Evolutionary conservation across 1,140 invertebrate species (phyloP), one percentile per base, ranked within the genome.

Genomic region (Sycophila sp.): DNA sequence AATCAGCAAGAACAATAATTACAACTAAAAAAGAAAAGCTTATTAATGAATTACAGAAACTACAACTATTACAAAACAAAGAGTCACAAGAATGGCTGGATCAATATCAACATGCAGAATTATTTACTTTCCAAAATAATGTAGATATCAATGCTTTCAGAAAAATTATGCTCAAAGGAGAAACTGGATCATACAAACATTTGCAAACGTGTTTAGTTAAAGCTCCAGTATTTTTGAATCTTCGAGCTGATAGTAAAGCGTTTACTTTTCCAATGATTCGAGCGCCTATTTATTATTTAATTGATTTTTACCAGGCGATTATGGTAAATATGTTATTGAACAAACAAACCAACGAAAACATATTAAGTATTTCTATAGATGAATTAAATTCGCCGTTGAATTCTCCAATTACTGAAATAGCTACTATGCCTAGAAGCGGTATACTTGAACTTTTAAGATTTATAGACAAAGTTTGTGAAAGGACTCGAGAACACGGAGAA

Each of bases 101-200:
- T 10, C 75, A 73, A 11, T 58, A 76, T 63, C 51, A 79, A 34
- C 68, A 26, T 15, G 73, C 63, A n/a, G 84, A 85, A 72, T 45
- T 85, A 6, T 62, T 73, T 13, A 71, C 75, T 13, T 85, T 84
- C 66, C 45, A 81, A 49, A 69, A 81, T 10, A 64, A 47, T 19
- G 72, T 84, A 7, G 72, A 83, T 63, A 68, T 83, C 6, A 75
- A 80, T 58, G 81, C 81, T 56, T 76, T 80, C 30, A 77, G 78
- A 45, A 84, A 83, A 75, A 72, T 84, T 28, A 70, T 76, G 62
- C 64, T 82, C 11, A 75, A 76, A 72, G 76, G 77, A 47, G 67
- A 77, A 26, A 68, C 76, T 38, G 77, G 77, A 49, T 65, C 65
- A 30, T 81, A 80, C 13, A 74, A 60, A 24, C 42, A 74, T 5